Conservation (phyloP, 92 coral and sea anemone species). For the Galaxea fascicularis region DNA sequence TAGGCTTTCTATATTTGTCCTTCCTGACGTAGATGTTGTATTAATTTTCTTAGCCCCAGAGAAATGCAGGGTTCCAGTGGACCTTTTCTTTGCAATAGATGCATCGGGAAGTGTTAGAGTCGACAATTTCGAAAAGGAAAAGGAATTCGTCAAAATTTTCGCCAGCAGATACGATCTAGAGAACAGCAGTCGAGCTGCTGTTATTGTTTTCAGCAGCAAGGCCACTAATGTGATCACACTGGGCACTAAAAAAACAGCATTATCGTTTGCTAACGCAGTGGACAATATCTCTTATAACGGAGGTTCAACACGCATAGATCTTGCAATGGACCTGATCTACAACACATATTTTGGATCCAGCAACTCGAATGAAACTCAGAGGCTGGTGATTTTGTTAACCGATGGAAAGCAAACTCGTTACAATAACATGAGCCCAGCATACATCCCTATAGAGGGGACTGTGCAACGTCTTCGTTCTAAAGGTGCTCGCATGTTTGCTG, state of each 20-base stretch:
- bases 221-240: constrained; percentile 37
- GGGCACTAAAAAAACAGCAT: constrained; percentile 13
- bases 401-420: constrained; percentile 42
- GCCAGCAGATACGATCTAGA: constrained; percentile 49
- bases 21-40: neutral
- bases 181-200: constrained; percentile 45
- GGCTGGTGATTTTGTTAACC: constrained; percentile 9
- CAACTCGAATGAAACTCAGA: constrained; percentile 11
- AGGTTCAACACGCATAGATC: constrained; percentile 56
- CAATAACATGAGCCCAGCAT: constrained; percentile 1
- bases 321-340: constrained; percentile 29
- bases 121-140: constrained; percentile 43
- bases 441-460: constrained; percentile 10
- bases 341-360: constrained; percentile 5
- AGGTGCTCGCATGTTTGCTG: constrained; percentile 30
- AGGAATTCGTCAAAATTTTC: constrained; percentile 50
- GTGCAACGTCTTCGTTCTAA: constrained; percentile 24
- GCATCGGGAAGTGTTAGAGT: constrained; percentile 57
- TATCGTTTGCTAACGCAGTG: constrained; percentile 47
- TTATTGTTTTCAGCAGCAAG: constrained; percentile 44
- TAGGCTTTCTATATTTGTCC: no score
- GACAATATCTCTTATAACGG: constrained; percentile 39
- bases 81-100: constrained; percentile 55
- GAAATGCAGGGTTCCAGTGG: constrained; percentile 41
- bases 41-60: constrained; percentile 22